These are phyloP conservation scores for Xestobium rufovillosum DNA, from an alignment of 2,888 invertebrate species.

Conservation along the genomic window DNA sequence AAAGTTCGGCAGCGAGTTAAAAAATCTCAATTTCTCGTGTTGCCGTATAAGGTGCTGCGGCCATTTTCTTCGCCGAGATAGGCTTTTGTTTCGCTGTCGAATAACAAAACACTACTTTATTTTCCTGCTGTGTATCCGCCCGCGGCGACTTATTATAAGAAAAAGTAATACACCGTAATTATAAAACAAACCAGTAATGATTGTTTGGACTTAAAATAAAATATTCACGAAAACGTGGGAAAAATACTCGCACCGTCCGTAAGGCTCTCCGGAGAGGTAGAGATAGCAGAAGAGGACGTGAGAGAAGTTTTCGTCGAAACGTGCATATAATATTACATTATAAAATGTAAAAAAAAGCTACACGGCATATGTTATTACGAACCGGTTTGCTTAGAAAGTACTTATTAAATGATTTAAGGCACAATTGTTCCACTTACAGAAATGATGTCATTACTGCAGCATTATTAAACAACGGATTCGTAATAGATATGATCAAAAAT, in stretches of 20 bases:
- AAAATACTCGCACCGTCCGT: conserved; percentile 15
- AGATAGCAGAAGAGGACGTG: conserved; percentile 18
- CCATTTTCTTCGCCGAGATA: too few relatives aligned
- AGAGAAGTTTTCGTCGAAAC: conserved; percentile 14
- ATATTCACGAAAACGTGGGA: conserved; percentile 24
- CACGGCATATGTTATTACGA: conserved; percentile 31
- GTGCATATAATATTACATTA: conserved; percentile 29
- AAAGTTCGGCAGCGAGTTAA: too few relatives aligned
- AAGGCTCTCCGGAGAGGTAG: neutral
- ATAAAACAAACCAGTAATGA: conserved; percentile 19
- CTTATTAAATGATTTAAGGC: conserved; percentile 39
- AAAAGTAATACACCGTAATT: conserved; percentile 20
- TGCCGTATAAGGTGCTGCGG: too few relatives aligned
- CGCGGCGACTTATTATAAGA: neutral
- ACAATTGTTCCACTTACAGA: conserved; percentile 38
- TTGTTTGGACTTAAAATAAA: conserved; percentile 21
- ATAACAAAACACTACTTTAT: too few relatives aligned
- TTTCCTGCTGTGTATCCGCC: too few relatives aligned
- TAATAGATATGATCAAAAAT: too few relatives aligned
- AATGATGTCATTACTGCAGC: conserved; percentile 36
- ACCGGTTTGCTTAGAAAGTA: conserved; percentile 37
- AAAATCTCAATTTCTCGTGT: too few relatives aligned
- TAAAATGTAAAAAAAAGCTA: conserved; percentile 27
- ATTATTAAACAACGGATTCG: conserved; percentile 29
- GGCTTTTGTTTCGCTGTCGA: too few relatives aligned